A percentile compares a stretch with the other conserved stretches of the same genome.
phyloP scores from a whole-genome alignment of 1,140 invertebrate genomes.

The Rhagoletis zephyria region DNA sequence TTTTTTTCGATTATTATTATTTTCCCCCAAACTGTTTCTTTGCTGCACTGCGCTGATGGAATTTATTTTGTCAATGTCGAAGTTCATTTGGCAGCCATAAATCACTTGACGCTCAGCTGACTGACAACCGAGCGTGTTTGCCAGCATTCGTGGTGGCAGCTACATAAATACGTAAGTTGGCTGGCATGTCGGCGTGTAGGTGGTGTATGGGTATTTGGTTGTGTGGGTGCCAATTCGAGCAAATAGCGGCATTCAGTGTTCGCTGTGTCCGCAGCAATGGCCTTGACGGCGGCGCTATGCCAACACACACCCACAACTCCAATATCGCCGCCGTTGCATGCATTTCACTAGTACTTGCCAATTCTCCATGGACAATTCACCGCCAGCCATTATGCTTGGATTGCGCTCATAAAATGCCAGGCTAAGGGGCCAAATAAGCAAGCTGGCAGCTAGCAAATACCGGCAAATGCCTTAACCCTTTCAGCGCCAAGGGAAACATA shows the following conservation, averaged over 20 bases:
- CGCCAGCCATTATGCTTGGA: not conserved
- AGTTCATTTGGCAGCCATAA: slow-evolving; percentile 71
- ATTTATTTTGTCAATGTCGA: slow-evolving; percentile 70
- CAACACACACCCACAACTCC: not conserved
- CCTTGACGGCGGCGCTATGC: not conserved
- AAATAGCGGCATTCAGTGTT: not conserved
- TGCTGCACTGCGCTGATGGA: slow-evolving; percentile 56
- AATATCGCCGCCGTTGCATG: not conserved
- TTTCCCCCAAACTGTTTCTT: not conserved
- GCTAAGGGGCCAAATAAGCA: not conserved
- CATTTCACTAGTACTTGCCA: not conserved
- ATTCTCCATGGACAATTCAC: not conserved
- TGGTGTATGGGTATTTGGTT: not conserved
- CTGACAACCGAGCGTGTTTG: slow-evolving; percentile 7
- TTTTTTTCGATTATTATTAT: not conserved
- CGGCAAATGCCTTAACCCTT: too few species aligned
- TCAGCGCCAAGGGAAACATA: too few species aligned
- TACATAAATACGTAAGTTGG: not conserved
- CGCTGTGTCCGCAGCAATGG: not conserved
- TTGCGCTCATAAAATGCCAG: not conserved
- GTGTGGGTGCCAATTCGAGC: not conserved
- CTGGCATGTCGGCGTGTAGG: too few species aligned
- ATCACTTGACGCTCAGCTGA: slow-evolving; percentile 60
- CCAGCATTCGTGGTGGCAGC: not conserved
- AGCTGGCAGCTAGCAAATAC: too few species aligned